A percentile compares a stretch with the other conserved stretches of the same genome.
phyloP scores from a whole-genome alignment of 2,888 invertebrate species.

The Crossocerus cetratus region DNA sequence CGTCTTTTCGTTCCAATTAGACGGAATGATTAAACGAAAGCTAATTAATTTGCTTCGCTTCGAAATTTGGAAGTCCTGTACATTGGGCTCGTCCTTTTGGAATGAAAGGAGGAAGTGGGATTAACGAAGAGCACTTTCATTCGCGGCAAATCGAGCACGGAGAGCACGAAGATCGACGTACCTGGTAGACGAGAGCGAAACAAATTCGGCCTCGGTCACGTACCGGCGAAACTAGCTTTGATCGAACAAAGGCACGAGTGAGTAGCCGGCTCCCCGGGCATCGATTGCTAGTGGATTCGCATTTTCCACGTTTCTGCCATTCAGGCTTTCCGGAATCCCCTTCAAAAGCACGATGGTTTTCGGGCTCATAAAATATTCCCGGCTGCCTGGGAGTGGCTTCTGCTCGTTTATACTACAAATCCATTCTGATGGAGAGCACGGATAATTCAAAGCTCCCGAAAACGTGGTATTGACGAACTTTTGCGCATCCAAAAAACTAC shows the following conservation, averaged over 20 bases:
- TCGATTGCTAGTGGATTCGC: background rate
- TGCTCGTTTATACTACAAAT: too few species aligned
- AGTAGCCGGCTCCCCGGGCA: too few species aligned
- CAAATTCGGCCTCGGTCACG: conserved; percentile 33
- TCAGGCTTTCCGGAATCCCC: background rate
- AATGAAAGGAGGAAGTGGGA: background rate
- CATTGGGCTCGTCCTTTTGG: too few species aligned
- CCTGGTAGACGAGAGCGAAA: conserved; percentile 16
- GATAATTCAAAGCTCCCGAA: background rate
- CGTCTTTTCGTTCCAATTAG: too few species aligned
- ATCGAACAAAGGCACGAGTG: conserved; percentile 1
- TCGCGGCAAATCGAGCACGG: background rate
- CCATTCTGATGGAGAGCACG: background rate
- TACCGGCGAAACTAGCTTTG: conserved; percentile 13
- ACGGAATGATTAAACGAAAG: too few species aligned
- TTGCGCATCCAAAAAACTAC: too few species aligned
- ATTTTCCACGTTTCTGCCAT: background rate
- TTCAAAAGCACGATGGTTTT: background rate
- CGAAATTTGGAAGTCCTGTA: too few species aligned
- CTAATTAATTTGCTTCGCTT: too few species aligned
- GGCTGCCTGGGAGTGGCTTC: too few species aligned
- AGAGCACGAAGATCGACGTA: background rate
- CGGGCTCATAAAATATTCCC: too few species aligned
- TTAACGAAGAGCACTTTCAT: background rate
- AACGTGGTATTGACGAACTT: too few species aligned